phyloP scores from a whole-genome alignment of 2,888 invertebrate species.

The Atrina japonica region DNA sequence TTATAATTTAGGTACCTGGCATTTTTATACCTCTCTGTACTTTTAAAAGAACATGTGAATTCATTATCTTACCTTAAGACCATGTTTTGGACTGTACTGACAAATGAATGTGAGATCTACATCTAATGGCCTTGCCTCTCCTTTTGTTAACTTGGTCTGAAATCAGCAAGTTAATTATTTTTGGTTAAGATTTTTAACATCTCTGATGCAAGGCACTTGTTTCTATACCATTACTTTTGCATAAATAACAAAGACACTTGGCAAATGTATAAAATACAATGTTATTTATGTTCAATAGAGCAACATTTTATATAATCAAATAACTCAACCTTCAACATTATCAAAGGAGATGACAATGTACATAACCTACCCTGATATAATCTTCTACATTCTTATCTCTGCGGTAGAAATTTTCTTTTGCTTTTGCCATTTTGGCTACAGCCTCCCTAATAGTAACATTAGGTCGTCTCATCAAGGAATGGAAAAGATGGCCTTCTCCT shows the following conservation, averaged over 20 bases:
- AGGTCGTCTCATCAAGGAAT: constrained; percentile 69
- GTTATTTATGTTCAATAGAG: too few species aligned
- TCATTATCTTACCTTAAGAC: constrained; percentile 75
- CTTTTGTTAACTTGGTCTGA: constrained; percentile 74
- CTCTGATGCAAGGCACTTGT: background rate
- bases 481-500: constrained; percentile 73
- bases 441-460: constrained; percentile 67
- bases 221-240: background rate
- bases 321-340: too few species aligned
- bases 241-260: background rate
- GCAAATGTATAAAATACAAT: too few species aligned
- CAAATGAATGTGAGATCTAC: constrained; percentile 75
- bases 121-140: constrained; percentile 70
- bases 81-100: constrained; percentile 74
- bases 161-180: constrained; percentile 40
- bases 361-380: constrained; percentile 73
- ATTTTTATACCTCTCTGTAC: too few species aligned
- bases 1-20: too few species aligned
- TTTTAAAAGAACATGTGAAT: too few species aligned
- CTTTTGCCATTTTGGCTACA: constrained; percentile 67
- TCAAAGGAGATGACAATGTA: too few species aligned
- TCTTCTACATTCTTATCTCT: constrained; percentile 75
- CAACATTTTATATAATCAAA: too few species aligned
- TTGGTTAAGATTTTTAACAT: too few species aligned
- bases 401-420: constrained; percentile 69